Percentiles rank a stretch among this genome's conserved stretches.
Evolutionary conservation across 2,113 vertebrate genomes (phyloP).

Genomic region (Callionymus lyra): DNA sequence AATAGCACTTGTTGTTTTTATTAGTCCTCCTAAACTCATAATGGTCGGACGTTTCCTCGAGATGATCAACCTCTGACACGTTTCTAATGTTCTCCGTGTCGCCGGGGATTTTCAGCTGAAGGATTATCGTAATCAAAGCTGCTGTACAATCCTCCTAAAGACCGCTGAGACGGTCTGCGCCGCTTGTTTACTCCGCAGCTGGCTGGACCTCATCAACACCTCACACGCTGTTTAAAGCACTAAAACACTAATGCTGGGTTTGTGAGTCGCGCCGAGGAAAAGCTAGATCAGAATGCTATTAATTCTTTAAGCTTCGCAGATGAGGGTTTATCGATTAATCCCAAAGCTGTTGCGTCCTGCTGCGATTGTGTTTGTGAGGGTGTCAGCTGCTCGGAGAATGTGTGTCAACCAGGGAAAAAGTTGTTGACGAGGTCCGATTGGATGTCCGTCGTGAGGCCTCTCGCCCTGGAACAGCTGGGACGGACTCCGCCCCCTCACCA

Average conservation of each 20-base stretch:
- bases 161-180: constrained; percentile 48
- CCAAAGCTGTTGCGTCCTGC: constrained; percentile 27
- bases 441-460: too few relatives aligned
- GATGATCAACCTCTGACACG: constrained; percentile 40
- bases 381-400: too few relatives aligned
- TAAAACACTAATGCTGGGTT: constrained; percentile 1
- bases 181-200: constrained; percentile 29
- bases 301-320: constrained; percentile 44
- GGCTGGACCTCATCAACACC: not conserved
- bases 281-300: constrained; percentile 42
- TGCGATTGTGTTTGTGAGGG: constrained; percentile 23
- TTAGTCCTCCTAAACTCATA: too few relatives aligned
- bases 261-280: too few relatives aligned
- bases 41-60: constrained; percentile 8
- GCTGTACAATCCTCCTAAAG: constrained; percentile 50
- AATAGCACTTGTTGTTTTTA: constrained; percentile 3
- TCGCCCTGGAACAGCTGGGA: too few relatives aligned
- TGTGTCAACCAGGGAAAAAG: too few relatives aligned
- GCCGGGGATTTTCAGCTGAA: constrained; percentile 40
- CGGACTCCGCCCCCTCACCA: too few relatives aligned
- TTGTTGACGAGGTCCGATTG: too few relatives aligned
- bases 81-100: constrained; percentile 43
- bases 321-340: constrained; percentile 36
- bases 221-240: too few relatives aligned
- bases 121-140: constrained; percentile 59